Percentiles rank a stretch among this genome's conserved stretches.
Evolutionary conservation across 2,888 invertebrate genomes (phyloP).

Genomic region (Nycteola revayana): DNA sequence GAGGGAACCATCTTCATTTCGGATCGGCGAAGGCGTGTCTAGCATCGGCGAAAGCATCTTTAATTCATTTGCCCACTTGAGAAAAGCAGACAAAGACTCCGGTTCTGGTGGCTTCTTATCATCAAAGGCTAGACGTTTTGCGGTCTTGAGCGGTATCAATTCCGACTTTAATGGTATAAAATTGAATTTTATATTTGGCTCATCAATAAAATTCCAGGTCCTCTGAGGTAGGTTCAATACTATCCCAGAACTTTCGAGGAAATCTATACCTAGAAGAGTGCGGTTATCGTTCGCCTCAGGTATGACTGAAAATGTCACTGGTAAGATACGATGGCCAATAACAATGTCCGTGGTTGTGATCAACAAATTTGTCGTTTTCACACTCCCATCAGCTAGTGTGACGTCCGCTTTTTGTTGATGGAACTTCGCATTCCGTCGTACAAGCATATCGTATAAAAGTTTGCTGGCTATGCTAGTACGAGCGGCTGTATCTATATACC

Average conservation of each 20-base stretch:
- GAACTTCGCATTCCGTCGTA: constrained; percentile 1
- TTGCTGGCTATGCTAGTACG: constrained; percentile 1
- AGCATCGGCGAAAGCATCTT: background rate
- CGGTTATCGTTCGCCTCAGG: background rate
- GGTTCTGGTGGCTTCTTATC: background rate
- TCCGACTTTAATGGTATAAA: background rate
- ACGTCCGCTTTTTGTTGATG: background rate
- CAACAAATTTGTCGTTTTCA: background rate
- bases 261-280: constrained; percentile 1
- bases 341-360: background rate
- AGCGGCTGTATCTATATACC: constrained; percentile 1
- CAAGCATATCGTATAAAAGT: background rate
- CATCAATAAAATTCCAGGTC: background rate
- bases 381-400: background rate
- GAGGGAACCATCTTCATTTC: background rate
- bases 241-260: background rate
- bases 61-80: background rate
- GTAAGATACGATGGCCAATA: background rate
- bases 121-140: background rate
- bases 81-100: background rate
- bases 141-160: background rate
- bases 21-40: constrained; percentile 1
- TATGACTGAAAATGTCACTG: background rate
- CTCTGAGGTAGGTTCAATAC: background rate
- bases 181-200: background rate